Evolutionary conservation across 2,113 vertebrate genomes (phyloP).

Genomic region (Callopanchax toddi): DNA sequence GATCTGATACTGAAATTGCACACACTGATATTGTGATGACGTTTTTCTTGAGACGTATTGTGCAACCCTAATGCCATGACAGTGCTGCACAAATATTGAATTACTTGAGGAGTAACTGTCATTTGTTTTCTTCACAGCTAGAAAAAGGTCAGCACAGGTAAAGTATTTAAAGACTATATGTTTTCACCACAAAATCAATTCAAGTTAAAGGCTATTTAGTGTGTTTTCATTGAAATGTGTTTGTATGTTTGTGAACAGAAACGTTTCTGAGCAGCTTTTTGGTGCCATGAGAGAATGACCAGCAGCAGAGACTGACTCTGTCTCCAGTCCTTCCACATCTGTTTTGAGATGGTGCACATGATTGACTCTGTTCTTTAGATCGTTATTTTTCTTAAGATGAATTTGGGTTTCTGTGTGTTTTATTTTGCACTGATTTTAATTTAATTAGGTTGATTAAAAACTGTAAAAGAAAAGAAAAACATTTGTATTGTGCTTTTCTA

Average conservation of each 20-base stretch:
- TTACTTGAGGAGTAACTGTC: not conserved
- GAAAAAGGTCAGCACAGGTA: conserved; percentile 50
- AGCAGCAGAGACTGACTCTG: not conserved
- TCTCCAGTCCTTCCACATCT: not conserved
- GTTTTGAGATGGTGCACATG: not conserved
- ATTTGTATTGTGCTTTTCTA: too few species aligned
- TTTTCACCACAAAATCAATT: not conserved
- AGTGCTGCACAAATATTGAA: not conserved
- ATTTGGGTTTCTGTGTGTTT: not conserved
- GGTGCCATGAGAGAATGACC: not conserved
- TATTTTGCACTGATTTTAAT: conserved; percentile 7
- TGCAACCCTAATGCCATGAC: too few species aligned
- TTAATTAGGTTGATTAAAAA: not conserved
- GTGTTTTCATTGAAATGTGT: conserved; percentile 7
- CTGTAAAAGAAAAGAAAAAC: too few species aligned
- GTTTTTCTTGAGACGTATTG: too few species aligned
- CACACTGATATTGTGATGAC: too few species aligned
- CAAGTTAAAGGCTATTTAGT: not conserved
- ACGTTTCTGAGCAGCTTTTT: conserved; percentile 59
- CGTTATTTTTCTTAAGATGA: not conserved
- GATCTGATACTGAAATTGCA: too few species aligned
- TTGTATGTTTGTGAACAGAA: conserved; percentile 65
- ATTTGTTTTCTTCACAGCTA: conserved; percentile 59
- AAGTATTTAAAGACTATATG: not conserved
- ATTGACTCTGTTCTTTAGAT: not conserved